phyloP scores from a whole-genome alignment of 2,888 invertebrate species.

The Octonoba sinensis region DNA sequence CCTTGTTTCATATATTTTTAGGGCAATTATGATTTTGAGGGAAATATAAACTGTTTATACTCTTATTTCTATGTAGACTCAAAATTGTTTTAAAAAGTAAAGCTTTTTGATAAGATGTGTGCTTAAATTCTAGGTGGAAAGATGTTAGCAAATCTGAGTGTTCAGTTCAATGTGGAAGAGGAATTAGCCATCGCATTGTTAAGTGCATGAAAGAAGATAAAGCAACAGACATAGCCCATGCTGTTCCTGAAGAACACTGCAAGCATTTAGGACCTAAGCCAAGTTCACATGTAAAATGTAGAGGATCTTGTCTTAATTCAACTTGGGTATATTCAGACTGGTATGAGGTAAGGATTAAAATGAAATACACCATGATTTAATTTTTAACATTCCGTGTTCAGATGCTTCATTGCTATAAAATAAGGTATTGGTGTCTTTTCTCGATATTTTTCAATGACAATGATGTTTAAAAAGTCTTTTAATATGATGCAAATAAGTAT shows the following conservation, averaged over 20 bases:
- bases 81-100: neutral
- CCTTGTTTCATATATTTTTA: no score
- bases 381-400: neutral
- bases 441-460: neutral
- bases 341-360: constrained; percentile 75
- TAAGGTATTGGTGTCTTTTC: neutral
- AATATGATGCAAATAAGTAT: no score
- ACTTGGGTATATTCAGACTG: constrained; percentile 81
- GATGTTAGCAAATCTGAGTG: constrained; percentile 77
- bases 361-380: neutral
- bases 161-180: constrained; percentile 80
- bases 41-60: no score
- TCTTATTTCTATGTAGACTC: no score
- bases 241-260: constrained; percentile 73
- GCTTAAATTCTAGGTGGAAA: constrained; percentile 74
- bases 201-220: constrained; percentile 55
- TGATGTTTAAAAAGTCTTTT: no score
- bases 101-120: neutral
- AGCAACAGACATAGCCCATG: constrained; percentile 69
- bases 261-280: constrained; percentile 74
- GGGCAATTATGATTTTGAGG: no score
- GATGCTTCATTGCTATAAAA: no score
- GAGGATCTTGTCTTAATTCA: constrained; percentile 77
- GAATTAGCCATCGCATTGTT: constrained; percentile 73
- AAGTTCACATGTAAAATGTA: constrained; percentile 74